Conservation (phyloP, 2,113 vertebrate genomes). For the Natator depressus region DNA sequence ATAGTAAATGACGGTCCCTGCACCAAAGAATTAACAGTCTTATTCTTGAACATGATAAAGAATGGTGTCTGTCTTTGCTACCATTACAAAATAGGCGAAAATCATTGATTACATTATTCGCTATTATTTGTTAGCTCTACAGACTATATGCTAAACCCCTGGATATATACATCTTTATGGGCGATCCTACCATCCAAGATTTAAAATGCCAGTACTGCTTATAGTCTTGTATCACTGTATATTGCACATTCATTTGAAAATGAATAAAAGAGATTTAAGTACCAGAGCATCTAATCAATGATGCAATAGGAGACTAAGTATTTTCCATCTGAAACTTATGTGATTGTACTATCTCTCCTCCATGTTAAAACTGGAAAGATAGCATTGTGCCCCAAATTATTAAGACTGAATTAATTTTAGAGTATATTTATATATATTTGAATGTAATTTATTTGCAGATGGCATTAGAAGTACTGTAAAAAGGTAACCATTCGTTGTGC, state of each 20-base stretch:
- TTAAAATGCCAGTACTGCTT: neutral
- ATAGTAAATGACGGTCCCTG: neutral
- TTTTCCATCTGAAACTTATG: neutral
- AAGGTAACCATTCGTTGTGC: neutral
- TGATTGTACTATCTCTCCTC: neutral
- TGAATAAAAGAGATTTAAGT: neutral
- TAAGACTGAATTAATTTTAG: neutral
- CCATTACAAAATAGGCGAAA: neutral
- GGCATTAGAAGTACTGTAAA: neutral
- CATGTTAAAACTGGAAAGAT: neutral
- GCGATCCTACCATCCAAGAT: neutral
- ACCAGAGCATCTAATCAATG: neutral
- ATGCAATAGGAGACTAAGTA: neutral
- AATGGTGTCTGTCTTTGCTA: neutral
- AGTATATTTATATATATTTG: neutral
- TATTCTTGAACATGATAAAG: neutral
- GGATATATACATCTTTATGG: neutral
- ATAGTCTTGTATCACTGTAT: neutral
- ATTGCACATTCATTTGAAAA: conserved; percentile 1
- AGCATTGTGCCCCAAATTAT: neutral
- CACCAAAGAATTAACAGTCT: neutral
- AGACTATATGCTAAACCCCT: neutral
- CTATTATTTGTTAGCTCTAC: neutral
- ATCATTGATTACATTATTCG: neutral
- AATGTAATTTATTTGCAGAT: neutral